Evolutionary conservation across 2,797 vertebrate genomes (phyloP).

Genomic region (Fringilla coelebs): DNA sequence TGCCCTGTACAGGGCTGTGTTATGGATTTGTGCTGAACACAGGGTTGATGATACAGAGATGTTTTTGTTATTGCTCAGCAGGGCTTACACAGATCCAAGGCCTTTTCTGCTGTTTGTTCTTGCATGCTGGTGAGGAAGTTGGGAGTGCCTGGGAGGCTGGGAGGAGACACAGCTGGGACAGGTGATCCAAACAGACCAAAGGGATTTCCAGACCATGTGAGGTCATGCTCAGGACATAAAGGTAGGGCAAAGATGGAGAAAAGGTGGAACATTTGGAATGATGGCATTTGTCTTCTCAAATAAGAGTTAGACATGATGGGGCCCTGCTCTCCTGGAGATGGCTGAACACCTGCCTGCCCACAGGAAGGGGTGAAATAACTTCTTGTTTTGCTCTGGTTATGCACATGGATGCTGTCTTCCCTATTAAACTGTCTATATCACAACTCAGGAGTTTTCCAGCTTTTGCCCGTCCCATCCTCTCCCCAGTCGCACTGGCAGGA

Average conservation of each 20-base stretch:
- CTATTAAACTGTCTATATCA: neutral
- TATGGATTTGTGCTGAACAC: neutral
- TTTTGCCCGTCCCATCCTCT: neutral
- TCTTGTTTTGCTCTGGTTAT: neutral
- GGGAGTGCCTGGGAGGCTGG: accelerated
- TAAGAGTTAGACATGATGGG: accelerated
- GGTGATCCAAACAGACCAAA: neutral
- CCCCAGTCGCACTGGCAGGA: accelerated
- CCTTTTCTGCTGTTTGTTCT: neutral
- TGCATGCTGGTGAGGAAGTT: accelerated
- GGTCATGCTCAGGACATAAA: accelerated
- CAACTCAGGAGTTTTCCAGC: neutral
- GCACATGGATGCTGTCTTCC: neutral
- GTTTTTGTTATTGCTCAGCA: neutral
- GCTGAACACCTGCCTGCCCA: neutral
- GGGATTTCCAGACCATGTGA: neutral
- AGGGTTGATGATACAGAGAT: neutral
- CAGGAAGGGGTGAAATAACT: neutral
- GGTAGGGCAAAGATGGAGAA: accelerated
- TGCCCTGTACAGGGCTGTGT: accelerated
- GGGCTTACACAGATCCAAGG: neutral
- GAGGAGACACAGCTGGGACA: neutral
- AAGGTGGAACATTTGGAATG: neutral
- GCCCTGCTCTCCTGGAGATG: neutral
- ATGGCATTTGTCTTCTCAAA: accelerated